These are phyloP conservation scores for Gracilinanus agilis DNA, from an alignment of 2,113 vertebrate genomes.

Conservation along the genomic window DNA sequence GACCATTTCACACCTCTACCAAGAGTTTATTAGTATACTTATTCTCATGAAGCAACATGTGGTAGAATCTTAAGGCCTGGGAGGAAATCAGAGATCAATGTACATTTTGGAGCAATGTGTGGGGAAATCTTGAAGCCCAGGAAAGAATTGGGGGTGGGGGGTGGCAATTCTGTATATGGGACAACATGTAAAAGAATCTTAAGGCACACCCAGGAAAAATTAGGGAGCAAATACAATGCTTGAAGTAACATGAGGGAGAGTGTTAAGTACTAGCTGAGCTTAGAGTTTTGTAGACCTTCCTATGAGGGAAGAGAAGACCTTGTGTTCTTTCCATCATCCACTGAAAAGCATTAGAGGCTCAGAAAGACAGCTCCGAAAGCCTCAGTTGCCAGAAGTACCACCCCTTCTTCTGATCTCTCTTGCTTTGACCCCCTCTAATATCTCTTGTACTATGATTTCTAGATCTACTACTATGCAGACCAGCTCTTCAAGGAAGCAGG, in stretches of 20 bases:
- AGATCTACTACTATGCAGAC: conserved; percentile 98
- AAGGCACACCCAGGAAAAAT: no score
- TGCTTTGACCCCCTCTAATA: accelerated
- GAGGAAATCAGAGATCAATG: no score
- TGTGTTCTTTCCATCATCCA: not conserved
- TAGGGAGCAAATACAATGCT: no score
- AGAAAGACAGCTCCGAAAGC: not conserved
- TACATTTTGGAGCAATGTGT: not conserved
- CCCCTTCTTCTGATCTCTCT: not conserved
- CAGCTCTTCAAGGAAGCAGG: conserved; percentile 91
- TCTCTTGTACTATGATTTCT: conserved; percentile 39
- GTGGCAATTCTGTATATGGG: no score
- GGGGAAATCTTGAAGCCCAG: not conserved
- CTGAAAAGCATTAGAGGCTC: not conserved
- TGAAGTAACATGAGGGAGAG: no score
- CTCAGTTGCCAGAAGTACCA: not conserved
- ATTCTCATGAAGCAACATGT: no score
- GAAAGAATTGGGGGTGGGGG: no score
- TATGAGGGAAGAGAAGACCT: not conserved
- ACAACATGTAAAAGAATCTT: no score
- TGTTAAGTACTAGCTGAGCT: not conserved
- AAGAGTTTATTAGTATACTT: no score
- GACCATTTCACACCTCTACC: no score
- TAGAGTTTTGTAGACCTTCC: not conserved
- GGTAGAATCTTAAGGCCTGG: no score